A percentile compares a stretch with the other conserved stretches of the same genome.
These are phyloP conservation scores for Pogonocichla stellata DNA, from an alignment of 2,113 vertebrate genomes.

Conservation along the genomic window DNA sequence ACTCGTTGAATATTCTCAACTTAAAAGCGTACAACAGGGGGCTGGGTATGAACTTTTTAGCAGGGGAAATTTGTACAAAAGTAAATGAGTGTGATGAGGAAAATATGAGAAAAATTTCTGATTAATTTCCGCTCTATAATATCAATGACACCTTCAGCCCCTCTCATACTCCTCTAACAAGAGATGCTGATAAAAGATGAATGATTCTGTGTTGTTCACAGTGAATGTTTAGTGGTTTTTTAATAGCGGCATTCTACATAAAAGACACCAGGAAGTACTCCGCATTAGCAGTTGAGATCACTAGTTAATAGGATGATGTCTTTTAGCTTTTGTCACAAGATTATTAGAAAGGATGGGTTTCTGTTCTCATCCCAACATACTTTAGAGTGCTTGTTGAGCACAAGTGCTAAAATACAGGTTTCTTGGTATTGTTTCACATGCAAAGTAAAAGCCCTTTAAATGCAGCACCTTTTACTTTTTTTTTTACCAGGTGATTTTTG, in stretches of 20 bases:
- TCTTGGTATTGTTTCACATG: conserved; percentile 85
- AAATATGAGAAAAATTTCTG: conserved; percentile 91
- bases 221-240: conserved; percentile 92
- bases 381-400: conserved; percentile 89
- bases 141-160: conserved; percentile 95
- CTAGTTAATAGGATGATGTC: conserved; percentile 99
- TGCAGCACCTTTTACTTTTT: conserved; percentile 89
- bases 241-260: conserved; percentile 87
- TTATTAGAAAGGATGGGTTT: conserved; percentile 97
- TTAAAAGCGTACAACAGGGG: conserved; percentile 89
- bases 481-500: conserved; percentile 94
- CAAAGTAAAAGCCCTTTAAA: conserved; percentile 87
- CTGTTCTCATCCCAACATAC: conserved; percentile 82
- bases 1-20: conserved; percentile 89
- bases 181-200: conserved; percentile 95
- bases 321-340: conserved; percentile 99
- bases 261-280: conserved; percentile 96
- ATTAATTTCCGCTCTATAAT: conserved; percentile 92
- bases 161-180: conserved; percentile 87
- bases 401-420: conserved; percentile 91
- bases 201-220: conserved; percentile 85
- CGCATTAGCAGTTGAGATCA: conserved; percentile 97
- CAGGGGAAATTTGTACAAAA: conserved; percentile 83
- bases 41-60: conserved; percentile 87
- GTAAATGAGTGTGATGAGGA: conserved; percentile 85